Percentiles rank a stretch among this genome's conserved stretches.
These are phyloP conservation scores for Eupithecia pulchellata DNA, from an alignment of 2,888 invertebrate genomes.

Conservation along the genomic window DNA sequence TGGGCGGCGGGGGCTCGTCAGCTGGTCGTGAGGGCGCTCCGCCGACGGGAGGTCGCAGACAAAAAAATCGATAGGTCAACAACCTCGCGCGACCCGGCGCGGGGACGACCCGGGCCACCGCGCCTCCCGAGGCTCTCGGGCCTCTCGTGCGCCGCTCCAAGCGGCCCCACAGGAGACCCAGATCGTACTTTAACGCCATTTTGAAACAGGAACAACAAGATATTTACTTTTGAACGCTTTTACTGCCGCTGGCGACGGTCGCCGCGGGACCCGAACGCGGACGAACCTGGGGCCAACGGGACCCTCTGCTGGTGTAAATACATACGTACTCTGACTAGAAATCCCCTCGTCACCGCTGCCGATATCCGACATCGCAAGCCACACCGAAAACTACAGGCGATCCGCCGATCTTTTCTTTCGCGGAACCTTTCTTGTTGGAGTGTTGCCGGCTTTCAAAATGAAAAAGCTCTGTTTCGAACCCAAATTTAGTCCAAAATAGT, in stretches of 20 bases:
- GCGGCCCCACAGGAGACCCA: slow-evolving; percentile 51
- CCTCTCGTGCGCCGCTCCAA: slow-evolving; percentile 50
- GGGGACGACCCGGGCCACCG: slow-evolving; percentile 65
- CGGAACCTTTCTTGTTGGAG: slow-evolving; percentile 62
- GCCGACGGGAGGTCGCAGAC: slow-evolving; percentile 80
- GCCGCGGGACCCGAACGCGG: slow-evolving; percentile 62
- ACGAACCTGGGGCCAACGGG: slow-evolving; percentile 49
- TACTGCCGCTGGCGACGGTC: slow-evolving; percentile 62
- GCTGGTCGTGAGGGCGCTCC: slow-evolving; percentile 58
- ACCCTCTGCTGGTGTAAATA: slow-evolving; percentile 62
- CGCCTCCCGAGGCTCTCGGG: slow-evolving; percentile 61
- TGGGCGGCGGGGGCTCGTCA: slow-evolving; percentile 64
- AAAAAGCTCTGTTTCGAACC: no score
- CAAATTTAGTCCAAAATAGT: no score
- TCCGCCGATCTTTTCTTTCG: slow-evolving; percentile 73
- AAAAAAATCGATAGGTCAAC: slow-evolving; percentile 85
- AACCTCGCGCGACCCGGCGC: slow-evolving; percentile 77
- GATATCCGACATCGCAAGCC: slow-evolving; percentile 91
- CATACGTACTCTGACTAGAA: slow-evolving; percentile 91
- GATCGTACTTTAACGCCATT: slow-evolving; percentile 81
- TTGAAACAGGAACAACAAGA: slow-evolving; percentile 85
- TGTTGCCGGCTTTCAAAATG: no score
- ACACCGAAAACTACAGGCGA: slow-evolving; percentile 83
- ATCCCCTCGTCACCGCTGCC: slow-evolving; percentile 92
- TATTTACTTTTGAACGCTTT: slow-evolving; percentile 81